Evolutionary conservation across 2,888 invertebrate species (phyloP), one percentile per base, ranked within the genome.

Genomic region (Ormia ochracea): DNA sequence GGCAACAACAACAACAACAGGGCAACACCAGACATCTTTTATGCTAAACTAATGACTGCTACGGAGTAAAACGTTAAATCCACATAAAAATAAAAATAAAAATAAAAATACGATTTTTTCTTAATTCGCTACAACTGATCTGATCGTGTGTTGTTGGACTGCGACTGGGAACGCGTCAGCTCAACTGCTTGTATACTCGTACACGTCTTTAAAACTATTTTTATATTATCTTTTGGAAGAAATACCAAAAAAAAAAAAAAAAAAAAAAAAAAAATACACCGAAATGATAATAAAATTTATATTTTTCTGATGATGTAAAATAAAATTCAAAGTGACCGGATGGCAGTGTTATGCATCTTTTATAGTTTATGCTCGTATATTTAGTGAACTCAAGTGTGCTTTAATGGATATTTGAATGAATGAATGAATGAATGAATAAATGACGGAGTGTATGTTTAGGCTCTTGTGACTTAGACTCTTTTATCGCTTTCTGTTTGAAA

Each of bases 21-120:
- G 31, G 58, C 50, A 70, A 33, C 69, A 65, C 31, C 43, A 70
- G 69, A 79, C 52, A 70, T 79, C 43, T 80, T 75, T 74, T 74
- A 66, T 65, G 76, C 54, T 66, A 70, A 66, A 75, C 75, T 72
- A 80, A 76, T 80, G 75, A 72, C 79, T 61, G 28, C 61, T 61
- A 66, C 68, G 54, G 52, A 52, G 45, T 45, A 65, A 58, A 52
- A 41, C 9, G 17, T 31, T 26, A 58, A 48, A 66, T 50, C 26
- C 65, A 19, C 17, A n/a, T 10, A 52, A 38, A 54, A 66, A 52
- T 43, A 21, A 26, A n/a, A n/a, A n/a, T n/a, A n/a, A n/a, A n/a
- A n/a, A n/a, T n/a, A n/a, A n/a, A n/a, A n/a, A n/a, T n/a, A n/a
- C n/a, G n/a, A n/a, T 23, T 31, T 54, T 56, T 58, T 19, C 26